A percentile compares a stretch with the other conserved stretches of the same genome.
These are phyloP conservation scores for Rhabdomys pumilio DNA, from an alignment of 2,797 vertebrate species.

Conservation along the genomic window DNA sequence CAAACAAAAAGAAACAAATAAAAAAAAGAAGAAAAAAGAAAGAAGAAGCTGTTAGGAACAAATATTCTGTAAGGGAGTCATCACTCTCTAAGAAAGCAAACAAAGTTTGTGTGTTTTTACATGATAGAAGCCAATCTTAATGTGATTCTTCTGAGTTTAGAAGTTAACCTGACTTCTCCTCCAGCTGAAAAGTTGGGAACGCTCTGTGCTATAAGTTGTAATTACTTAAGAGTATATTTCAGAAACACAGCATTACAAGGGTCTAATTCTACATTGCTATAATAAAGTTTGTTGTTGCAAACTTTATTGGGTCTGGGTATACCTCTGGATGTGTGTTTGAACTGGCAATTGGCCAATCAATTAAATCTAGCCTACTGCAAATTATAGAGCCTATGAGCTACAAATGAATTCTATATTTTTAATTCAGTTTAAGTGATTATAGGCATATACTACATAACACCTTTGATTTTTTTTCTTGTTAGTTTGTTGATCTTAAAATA, in stretches of 20 bases:
- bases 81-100: not conserved
- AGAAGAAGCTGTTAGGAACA: not conserved
- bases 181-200: slow-evolving; percentile 53
- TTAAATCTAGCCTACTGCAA: not conserved
- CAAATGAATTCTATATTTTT: slow-evolving; percentile 18
- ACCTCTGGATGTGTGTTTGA: not conserved
- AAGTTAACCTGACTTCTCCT: not conserved
- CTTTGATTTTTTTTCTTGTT: slow-evolving; percentile 31
- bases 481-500: not conserved
- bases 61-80: slow-evolving; percentile 17
- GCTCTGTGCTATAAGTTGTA: slow-evolving; percentile 21
- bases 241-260: slow-evolving; percentile 45
- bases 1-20: not conserved
- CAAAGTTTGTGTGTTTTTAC: not conserved
- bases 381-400: not conserved
- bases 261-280: not conserved
- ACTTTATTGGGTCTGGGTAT: not conserved
- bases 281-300: not conserved
- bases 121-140: not conserved
- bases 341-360: not conserved
- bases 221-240: slow-evolving; percentile 35
- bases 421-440: slow-evolving; percentile 8
- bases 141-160: not conserved
- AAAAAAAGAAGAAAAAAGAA: not conserved
- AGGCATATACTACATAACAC: not conserved